Evolutionary conservation across 2,888 invertebrate species (phyloP).

Genomic region (Phyto melanocephala): DNA sequence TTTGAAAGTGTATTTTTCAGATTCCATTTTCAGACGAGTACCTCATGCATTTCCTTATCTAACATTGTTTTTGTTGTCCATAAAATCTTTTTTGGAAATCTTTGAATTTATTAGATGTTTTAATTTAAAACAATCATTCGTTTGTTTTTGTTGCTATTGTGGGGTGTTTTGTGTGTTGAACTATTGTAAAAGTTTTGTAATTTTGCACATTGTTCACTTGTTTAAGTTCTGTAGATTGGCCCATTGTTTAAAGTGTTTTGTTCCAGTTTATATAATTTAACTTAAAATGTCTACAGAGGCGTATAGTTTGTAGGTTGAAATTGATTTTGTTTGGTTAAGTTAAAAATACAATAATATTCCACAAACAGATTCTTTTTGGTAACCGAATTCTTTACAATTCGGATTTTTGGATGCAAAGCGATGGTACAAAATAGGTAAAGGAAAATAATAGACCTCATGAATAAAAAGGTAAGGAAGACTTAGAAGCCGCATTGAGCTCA

Average conservation of each 20-base stretch:
- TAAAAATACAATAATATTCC: too few species aligned
- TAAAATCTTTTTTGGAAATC: constrained; percentile 55
- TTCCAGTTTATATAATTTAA: constrained; percentile 52
- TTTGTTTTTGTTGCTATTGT: constrained; percentile 23
- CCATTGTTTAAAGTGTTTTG: constrained; percentile 60
- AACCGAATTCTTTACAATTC: too few species aligned
- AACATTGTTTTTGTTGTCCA: constrained; percentile 49
- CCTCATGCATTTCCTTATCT: constrained; percentile 8
- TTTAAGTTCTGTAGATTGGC: constrained; percentile 59
- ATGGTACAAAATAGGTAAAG: too few species aligned
- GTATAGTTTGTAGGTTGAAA: background rate
- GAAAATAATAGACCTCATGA: too few species aligned
- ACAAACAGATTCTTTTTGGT: too few species aligned
- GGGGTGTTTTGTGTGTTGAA: background rate
- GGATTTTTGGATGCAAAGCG: too few species aligned
- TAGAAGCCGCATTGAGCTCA: too few species aligned
- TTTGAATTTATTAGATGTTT: constrained; percentile 61
- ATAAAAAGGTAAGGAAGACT: too few species aligned
- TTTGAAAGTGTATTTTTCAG: constrained; percentile 16
- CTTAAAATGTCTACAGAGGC: constrained; percentile 29
- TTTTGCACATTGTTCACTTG: constrained; percentile 62
- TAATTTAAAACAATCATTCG: constrained; percentile 38
- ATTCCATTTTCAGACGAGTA: background rate
- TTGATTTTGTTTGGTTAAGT: too few species aligned
- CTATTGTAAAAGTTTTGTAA: constrained; percentile 54